Base-by-base conservation (phyloP, 1,140 invertebrate species). In the Philopotamus ludificatus region DNA sequence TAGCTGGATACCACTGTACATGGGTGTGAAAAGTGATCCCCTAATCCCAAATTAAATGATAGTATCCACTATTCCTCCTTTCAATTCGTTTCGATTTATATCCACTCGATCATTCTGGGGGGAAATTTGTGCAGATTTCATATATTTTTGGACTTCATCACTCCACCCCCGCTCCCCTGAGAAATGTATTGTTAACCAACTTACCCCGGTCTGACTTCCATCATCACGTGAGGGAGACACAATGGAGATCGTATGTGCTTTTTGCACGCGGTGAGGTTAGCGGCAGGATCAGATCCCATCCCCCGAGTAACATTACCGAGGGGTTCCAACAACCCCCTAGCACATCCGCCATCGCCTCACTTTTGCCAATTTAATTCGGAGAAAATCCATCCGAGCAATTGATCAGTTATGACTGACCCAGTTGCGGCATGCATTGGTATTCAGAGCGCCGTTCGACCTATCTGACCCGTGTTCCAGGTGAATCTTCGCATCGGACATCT, bases 191-290 rank as follows among this genome's bases (percentile, higher is more conserved):
- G 59, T 62, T 62, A 50, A 62, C 59, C 23, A 26, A 50, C 59
- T 62, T 62, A 47, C 44, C 59, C 47, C 25, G 47, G 25, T 49
- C 59, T 34, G 59, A 50, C 59, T 62, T 57, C 59, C 44, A 62
- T 62, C 59, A 62, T 62, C 59, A 45, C 22, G 59, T 34, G 59
- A 49, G 45, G 57, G 45, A 23, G 57, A 45, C 18, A 49, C 28
- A 39, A 39, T 57, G 28, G 49, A 51, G 22, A 57, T 57, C 53
- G 41, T 57, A 57, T 57, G 53, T 39, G 53, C 53, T 25, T 42
- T 57, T 57, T 57, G 53, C 53, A 57, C 53, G 53, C 41, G 53
- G 22, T 53, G 20, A 15, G 50, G 23, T 10, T n/a, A n/a, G n/a
- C n/a, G n/a, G 22, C 22, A 4, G 21, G 22, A 53, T 53, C 21